phyloP scores from a whole-genome alignment of 2,888 invertebrate species.

The Nasonia oneida region DNA sequence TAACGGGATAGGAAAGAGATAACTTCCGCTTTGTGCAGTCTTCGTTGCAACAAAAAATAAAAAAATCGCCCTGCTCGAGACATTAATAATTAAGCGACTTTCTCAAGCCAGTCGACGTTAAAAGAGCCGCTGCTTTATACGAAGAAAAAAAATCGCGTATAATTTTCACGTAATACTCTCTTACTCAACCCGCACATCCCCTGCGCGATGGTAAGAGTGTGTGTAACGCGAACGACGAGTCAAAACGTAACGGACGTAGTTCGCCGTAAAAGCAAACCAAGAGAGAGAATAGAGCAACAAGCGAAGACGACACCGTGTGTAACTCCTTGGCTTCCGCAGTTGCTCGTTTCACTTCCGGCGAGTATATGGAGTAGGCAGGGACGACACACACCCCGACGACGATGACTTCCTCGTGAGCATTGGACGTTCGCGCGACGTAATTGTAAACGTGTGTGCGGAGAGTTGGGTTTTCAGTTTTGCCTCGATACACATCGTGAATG shows the following conservation, averaged over 20 bases:
- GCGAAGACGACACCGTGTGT: neutral
- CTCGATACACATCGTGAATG: too few species aligned
- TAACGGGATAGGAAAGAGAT: neutral
- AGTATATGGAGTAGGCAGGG: neutral
- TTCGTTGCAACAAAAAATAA: neutral
- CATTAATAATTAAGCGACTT: neutral
- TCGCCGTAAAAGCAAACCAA: neutral
- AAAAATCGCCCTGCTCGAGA: neutral
- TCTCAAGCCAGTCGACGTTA: neutral
- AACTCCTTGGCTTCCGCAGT: slow-evolving; percentile 5
- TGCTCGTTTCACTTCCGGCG: slow-evolving; percentile 55
- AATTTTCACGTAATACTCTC: neutral
- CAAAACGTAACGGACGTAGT: neutral
- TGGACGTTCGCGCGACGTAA: slow-evolving; percentile 23
- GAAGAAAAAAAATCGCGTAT: neutral
- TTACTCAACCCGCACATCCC: neutral
- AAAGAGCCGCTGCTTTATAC: neutral
- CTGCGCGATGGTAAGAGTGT: neutral
- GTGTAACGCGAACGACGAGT: neutral
- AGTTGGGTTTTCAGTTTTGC: neutral
- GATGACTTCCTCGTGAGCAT: neutral
- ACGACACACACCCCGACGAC: neutral
- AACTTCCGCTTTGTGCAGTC: neutral
- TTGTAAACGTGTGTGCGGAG: neutral
- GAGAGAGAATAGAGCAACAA: neutral